phyloP scores from a whole-genome alignment of 2,797 vertebrate genomes.

The Amblyopsis hoosieri region DNA sequence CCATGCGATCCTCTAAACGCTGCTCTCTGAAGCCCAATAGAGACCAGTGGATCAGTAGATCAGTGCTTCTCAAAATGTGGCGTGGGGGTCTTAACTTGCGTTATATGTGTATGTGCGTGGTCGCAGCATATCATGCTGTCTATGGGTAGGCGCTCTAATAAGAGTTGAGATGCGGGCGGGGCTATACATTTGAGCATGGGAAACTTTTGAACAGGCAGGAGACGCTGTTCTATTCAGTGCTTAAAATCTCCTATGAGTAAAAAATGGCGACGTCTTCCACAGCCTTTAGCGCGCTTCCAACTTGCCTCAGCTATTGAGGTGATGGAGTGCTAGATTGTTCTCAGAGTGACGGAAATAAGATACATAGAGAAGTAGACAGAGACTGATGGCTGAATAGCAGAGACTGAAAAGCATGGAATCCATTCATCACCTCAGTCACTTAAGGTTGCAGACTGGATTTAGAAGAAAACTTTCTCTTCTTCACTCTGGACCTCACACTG shows the following conservation, averaged over 20 bases:
- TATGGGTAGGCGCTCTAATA: too few relatives aligned
- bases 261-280: too few relatives aligned
- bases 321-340: slow-evolving; percentile 19
- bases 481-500: slow-evolving; percentile 31
- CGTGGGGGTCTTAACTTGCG: too few relatives aligned
- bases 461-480: slow-evolving; percentile 48
- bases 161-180: too few relatives aligned
- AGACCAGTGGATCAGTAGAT: too few relatives aligned
- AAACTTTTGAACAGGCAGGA: too few relatives aligned
- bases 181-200: too few relatives aligned
- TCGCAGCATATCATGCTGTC: too few relatives aligned
- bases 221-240: neutral
- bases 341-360: slow-evolving; percentile 50
- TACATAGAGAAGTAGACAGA: slow-evolving; percentile 40
- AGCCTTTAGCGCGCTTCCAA: too few relatives aligned
- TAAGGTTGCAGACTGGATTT: slow-evolving; percentile 46
- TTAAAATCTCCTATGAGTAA: neutral
- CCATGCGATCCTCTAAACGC: slow-evolving; percentile 20
- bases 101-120: too few relatives aligned
- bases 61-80: too few relatives aligned
- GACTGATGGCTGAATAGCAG: slow-evolving; percentile 52
- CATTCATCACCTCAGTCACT: slow-evolving; percentile 28
- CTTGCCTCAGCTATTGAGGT: too few relatives aligned
- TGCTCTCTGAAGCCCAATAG: neutral
- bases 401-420: slow-evolving; percentile 45